Evolutionary conservation across 2,888 invertebrate species (phyloP).

Genomic region (Zaprionus bogoriensis): DNA sequence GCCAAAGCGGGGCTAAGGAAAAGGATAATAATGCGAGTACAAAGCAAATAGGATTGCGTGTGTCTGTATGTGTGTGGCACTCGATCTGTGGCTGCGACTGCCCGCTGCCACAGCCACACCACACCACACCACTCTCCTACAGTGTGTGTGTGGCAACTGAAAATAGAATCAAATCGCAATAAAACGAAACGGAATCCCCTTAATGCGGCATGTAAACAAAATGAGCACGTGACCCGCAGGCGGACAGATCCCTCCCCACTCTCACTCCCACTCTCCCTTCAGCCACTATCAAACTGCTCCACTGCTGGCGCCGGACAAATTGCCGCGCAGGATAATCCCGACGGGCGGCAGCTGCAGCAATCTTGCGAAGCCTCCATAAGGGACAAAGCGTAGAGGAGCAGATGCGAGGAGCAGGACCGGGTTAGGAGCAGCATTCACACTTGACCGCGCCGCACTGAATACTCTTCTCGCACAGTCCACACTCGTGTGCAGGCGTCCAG

Average conservation of each 20-base stretch:
- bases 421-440: constrained; percentile 41
- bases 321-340: constrained; percentile 54
- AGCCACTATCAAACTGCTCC: constrained; percentile 24
- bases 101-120: neutral
- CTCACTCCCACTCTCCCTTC: neutral
- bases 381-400: constrained; percentile 2
- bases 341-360: constrained; percentile 38
- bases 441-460: constrained; percentile 27
- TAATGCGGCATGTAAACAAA: constrained; percentile 81
- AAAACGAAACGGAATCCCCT: constrained; percentile 76
- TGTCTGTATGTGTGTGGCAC: too few relatives aligned
- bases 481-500: constrained; percentile 5
- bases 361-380: constrained; percentile 54
- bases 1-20: constrained; percentile 33
- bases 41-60: constrained; percentile 46
- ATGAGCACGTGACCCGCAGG: constrained; percentile 77
- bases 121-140: neutral
- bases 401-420: neutral
- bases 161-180: constrained; percentile 74
- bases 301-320: constrained; percentile 59
- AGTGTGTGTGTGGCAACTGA: constrained; percentile 29
- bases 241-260: constrained; percentile 3
- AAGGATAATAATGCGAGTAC: constrained; percentile 59
- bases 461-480: constrained; percentile 2
- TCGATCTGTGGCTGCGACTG: constrained; percentile 42